Evolutionary conservation across 1,140 invertebrate genomes (phyloP), one percentile per base, ranked within the genome.

Genomic region (Drosophila azteca): DNA sequence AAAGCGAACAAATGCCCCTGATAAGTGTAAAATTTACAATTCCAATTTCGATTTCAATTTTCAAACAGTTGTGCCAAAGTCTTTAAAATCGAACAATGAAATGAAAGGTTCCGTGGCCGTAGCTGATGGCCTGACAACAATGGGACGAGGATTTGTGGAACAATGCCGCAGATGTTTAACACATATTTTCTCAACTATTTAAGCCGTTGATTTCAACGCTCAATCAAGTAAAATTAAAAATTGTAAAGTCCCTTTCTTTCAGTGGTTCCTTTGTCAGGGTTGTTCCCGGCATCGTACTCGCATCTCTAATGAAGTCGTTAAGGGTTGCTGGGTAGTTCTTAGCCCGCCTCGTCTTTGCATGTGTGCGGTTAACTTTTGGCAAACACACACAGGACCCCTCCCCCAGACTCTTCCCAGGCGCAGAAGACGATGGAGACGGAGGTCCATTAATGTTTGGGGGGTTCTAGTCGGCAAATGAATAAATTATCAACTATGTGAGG

Each of bases 21-120:
- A 81, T 88, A 79, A 87, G 82, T 87, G 83, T 88, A 68, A 76
- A 87, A 87, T 87, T 87, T 87, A 87, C 82, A 87, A 87, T 87
- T 87, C 82, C 83, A 82, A 88, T 88, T 84, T 22, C 66, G 66
- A 31, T 68, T 70, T 50, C 52, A 58, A 49, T 73, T 84, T 87
- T 39, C 80, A 65, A 76, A 69, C 83, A 87, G 82, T 87, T 87
- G 82, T 88, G 73, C 62, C 20, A 58, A 53, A 61, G 57, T 39
- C 57, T 53, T 68, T 51, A 70, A 57, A 62, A 57, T 44, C 46
- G 75, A 87, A 74, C 79, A 85, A 67, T 67, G 66, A 77, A 24
- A 48, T 66, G 70, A 65, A 77, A 66, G 80, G 84, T 58, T 69
- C 41, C 49, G 22, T 22, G 26, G 50, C 22, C 67, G 48, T 72